These are phyloP conservation scores for Protomyctophum bolini DNA, from an alignment of 2,113 vertebrate genomes.

Conservation along the genomic window DNA sequence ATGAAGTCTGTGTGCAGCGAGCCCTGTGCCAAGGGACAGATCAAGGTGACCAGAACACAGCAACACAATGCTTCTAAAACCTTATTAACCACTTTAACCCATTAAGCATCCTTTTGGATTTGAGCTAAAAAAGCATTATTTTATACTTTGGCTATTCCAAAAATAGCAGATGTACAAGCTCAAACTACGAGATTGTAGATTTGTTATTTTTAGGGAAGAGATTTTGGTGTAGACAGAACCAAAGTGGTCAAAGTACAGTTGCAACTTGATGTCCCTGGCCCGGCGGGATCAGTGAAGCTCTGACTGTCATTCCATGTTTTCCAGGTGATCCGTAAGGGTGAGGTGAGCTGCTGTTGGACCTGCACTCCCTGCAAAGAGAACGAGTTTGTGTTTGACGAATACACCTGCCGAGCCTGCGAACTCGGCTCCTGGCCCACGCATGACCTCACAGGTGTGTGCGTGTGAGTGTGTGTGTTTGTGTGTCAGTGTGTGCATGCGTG, in stretches of 20 bases:
- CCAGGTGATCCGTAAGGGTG: constrained; percentile 98
- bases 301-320: not conserved
- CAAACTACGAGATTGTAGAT: too few species aligned
- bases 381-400: constrained; percentile 94
- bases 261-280: too few species aligned
- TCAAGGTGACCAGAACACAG: constrained; percentile 84
- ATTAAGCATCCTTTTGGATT: too few species aligned
- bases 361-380: constrained; percentile 98
- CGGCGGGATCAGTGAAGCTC: too few species aligned
- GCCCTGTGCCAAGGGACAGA: constrained; percentile 96
- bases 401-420: constrained; percentile 93
- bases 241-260: too few species aligned
- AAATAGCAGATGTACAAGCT: too few species aligned
- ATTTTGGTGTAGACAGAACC: too few species aligned
- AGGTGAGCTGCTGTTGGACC: constrained; percentile 98
- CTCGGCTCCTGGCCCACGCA: constrained; percentile 94
- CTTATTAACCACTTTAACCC: too few species aligned
- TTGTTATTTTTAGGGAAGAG: too few species aligned
- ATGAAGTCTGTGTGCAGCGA: constrained; percentile 98
- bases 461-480: constrained; percentile 22
- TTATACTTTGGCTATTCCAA: too few species aligned
- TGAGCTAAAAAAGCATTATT: too few species aligned
- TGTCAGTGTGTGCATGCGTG: not conserved
- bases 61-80: too few species aligned
- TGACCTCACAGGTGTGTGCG: constrained; percentile 89